A percentile compares a stretch with the other conserved stretches of the same genome.
Conservation (phyloP, 2,888 invertebrate species). For the Portevinia maculata region DNA sequence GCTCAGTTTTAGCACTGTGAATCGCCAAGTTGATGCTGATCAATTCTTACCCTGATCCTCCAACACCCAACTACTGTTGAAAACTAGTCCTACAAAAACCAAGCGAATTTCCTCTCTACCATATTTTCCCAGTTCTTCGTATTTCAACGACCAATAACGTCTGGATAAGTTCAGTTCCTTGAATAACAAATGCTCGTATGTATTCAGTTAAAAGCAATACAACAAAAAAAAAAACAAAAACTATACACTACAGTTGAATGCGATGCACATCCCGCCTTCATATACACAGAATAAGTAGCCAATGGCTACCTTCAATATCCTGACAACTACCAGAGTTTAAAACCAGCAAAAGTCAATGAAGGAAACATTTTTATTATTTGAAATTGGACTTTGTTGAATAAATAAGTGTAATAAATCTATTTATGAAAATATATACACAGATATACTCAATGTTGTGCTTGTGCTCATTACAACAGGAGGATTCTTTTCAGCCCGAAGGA, state of each 20-base stretch:
- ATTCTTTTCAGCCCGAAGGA: constrained; percentile 37
- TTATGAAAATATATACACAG: constrained; percentile 52
- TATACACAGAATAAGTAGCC: constrained; percentile 56
- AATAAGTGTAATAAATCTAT: constrained; percentile 72
- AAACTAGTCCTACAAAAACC: not conserved
- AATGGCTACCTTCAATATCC: constrained; percentile 65
- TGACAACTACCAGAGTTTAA: constrained; percentile 43
- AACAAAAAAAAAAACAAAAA: constrained; percentile 32
- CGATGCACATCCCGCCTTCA: constrained; percentile 41
- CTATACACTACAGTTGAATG: not conserved
- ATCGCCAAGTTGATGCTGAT: too few relatives aligned
- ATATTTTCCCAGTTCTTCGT: constrained; percentile 19
- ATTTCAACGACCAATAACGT: constrained; percentile 47
- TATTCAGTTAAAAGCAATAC: constrained; percentile 10
- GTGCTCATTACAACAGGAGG: constrained; percentile 8
- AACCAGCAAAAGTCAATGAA: not conserved
- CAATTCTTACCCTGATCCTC: too few relatives aligned
- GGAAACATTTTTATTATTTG: constrained; percentile 51
- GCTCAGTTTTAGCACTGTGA: too few relatives aligned
- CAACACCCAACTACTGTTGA: too few relatives aligned
- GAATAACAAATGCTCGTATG: constrained; percentile 43
- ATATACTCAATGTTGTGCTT: not conserved
- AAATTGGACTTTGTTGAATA: constrained; percentile 67
- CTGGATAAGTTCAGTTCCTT: constrained; percentile 39
- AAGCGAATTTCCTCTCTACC: not conserved